A percentile compares a stretch with the other conserved stretches of the same genome.
Conservation (phyloP, 2,113 vertebrate genomes). For the Chrysemys picta region DNA sequence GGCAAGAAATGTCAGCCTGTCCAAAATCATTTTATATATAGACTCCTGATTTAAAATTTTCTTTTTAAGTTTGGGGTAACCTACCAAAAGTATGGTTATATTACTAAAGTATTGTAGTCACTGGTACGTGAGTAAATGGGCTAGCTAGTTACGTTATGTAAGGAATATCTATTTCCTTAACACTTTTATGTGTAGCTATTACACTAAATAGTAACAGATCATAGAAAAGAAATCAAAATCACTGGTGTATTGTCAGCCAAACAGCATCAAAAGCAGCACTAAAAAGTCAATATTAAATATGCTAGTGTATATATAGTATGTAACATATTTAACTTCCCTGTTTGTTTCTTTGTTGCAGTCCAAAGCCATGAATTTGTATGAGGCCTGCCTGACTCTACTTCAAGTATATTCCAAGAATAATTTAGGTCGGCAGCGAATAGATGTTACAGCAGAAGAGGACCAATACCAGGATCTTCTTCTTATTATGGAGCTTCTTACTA, state of each 20-base stretch:
- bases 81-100: background rate
- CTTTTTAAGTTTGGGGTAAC: background rate
- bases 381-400: constrained; percentile 95
- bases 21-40: background rate
- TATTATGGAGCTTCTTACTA: constrained; percentile 99
- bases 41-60: background rate
- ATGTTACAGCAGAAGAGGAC: constrained; percentile 95
- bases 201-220: background rate
- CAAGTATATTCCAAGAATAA: constrained; percentile 99
- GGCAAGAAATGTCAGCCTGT: background rate
- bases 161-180: background rate
- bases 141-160: background rate
- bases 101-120: background rate
- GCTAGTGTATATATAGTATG: background rate
- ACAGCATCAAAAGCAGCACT: background rate
- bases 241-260: background rate
- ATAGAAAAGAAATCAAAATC: background rate
- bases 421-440: constrained; percentile 89
- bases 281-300: background rate
- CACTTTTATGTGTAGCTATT: background rate
- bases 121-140: background rate
- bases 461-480: constrained; percentile 99
- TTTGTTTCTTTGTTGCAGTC: constrained; percentile 81
- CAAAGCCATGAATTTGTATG: constrained; percentile 98
- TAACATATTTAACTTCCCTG: background rate